phyloP scores from a whole-genome alignment of 1,140 invertebrate species.

The Neodiprion fabricii region DNA sequence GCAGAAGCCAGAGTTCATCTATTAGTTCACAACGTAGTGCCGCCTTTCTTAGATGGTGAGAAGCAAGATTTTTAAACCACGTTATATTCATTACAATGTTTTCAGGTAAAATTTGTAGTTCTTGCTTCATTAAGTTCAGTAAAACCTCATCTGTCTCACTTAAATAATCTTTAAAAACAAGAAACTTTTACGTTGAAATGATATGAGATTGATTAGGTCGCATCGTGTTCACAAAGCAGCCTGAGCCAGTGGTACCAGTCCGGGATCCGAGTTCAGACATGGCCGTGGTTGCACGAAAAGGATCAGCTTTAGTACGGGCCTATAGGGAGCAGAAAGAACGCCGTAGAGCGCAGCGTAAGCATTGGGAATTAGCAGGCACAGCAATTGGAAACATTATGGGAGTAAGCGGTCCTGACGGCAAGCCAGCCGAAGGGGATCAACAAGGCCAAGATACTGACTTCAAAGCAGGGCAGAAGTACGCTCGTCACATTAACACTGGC shows the following conservation, averaged over 20 bases:
- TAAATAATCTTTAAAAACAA: slow-evolving; percentile 8
- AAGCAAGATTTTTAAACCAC: neutral
- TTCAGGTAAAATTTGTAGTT: neutral
- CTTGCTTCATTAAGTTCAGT: slow-evolving; percentile 9
- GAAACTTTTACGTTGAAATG: neutral
- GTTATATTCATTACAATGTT: slow-evolving; percentile 12
- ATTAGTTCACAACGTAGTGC: slow-evolving; percentile 97
- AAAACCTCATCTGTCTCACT: slow-evolving; percentile 7
- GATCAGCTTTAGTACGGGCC: slow-evolving; percentile 86
- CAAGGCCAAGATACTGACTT: slow-evolving; percentile 73
- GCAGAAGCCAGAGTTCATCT: slow-evolving; percentile 94
- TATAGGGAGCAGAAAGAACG: slow-evolving; percentile 97
- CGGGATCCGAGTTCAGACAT: slow-evolving; percentile 98
- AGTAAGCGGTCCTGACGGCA: slow-evolving; percentile 67
- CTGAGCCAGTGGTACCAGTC: slow-evolving; percentile 74
- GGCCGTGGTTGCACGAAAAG: slow-evolving; percentile 96
- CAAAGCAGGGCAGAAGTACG: slow-evolving; percentile 93
- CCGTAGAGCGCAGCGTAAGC: slow-evolving; percentile 95
- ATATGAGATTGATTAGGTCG: slow-evolving; percentile 56
- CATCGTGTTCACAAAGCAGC: slow-evolving; percentile 99
- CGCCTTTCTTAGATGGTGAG: slow-evolving; percentile 95
- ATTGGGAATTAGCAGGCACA: slow-evolving; percentile 98
- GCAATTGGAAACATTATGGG: slow-evolving; percentile 96
- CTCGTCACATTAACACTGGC: slow-evolving; percentile 85
- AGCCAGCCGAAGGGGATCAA: slow-evolving; percentile 76